Conservation (phyloP, 2,888 invertebrate species). For the Neoitamus cyanurus region DNA sequence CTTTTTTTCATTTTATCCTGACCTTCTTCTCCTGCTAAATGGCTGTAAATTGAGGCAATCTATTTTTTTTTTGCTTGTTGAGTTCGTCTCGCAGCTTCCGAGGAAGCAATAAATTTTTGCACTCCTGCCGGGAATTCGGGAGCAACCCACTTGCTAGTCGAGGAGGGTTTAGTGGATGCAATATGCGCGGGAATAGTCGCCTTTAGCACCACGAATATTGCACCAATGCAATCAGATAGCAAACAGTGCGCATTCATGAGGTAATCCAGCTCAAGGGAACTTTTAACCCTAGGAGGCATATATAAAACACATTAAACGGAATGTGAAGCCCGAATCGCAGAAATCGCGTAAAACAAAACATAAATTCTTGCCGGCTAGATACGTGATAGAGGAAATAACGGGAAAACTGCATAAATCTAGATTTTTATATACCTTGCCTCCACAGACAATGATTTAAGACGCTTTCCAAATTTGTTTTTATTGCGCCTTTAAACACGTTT, state of each 20-base stretch:
- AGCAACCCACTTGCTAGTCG: neutral
- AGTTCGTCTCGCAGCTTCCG: neutral
- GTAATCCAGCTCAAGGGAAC: neutral
- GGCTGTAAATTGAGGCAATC: conserved; percentile 5
- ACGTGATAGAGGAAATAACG: neutral
- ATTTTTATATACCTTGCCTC: no score
- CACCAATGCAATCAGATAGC: neutral
- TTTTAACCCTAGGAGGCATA: neutral
- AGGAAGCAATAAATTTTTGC: neutral
- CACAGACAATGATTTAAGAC: no score
- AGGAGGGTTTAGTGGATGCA: neutral
- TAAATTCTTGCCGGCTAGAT: neutral
- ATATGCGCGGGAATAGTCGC: neutral
- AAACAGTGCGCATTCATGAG: neutral
- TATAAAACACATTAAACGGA: neutral
- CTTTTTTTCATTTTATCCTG: neutral
- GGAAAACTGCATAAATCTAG: neutral
- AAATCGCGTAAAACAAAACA: neutral
- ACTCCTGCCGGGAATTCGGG: neutral
- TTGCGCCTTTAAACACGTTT: no score
- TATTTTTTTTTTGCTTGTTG: neutral
- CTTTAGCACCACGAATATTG: neutral
- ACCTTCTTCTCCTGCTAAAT: neutral
- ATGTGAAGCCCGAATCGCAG: neutral
- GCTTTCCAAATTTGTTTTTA: no score